Evolutionary conservation across 2,888 invertebrate species (phyloP), one percentile per base, ranked within the genome.

Genomic region (Norana najaformis): DNA sequence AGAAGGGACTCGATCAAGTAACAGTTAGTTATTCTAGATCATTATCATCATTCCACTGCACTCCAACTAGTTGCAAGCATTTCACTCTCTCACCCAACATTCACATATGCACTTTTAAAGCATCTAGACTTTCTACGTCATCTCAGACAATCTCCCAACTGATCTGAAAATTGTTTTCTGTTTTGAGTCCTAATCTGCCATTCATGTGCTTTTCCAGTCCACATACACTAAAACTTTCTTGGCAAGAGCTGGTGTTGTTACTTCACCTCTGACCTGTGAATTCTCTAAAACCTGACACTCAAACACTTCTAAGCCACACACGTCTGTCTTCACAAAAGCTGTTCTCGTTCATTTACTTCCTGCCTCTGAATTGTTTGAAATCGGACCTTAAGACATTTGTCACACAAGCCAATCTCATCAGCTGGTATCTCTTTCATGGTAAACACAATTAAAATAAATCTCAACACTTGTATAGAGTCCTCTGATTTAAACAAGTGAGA

Each of bases 91-190:
- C 30, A 5, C n/a, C 69, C 69, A 69, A n/a, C n/a, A 69, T n/a
- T 69, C 69, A 69, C 69, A n/a, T 69, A 69, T 69, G 69, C 69
- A 69, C n/a, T n/a, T n/a, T 69, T n/a, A 69, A 69, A 69, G 69
- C 69, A 69, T n/a, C 69, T n/a, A 69, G 8, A 30, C 69, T 69
- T 69, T n/a, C 30, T n/a, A n/a, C 69, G n/a, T n/a, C 69, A 69
- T n/a, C 69, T 69, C 3, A 30, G n/a, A 69, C 11, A 11, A n/a
- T n/a, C n/a, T 69, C n/a, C 30, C 69, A 69, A n/a, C 8, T 69
- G 2, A 69, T n/a, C n/a, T 69, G n/a, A n/a, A 69, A 47, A 47
- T 8, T 47, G 69, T 69, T n/a, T 30, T n/a, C 1, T n/a, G 47
- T 47, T 47, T 47, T 23, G 23, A 47, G 20, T 47, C 23, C 47